These are phyloP conservation scores for Myiothlypis chrysogaster DNA, from an alignment of 2,797 vertebrate species.

Conservation along the genomic window DNA sequence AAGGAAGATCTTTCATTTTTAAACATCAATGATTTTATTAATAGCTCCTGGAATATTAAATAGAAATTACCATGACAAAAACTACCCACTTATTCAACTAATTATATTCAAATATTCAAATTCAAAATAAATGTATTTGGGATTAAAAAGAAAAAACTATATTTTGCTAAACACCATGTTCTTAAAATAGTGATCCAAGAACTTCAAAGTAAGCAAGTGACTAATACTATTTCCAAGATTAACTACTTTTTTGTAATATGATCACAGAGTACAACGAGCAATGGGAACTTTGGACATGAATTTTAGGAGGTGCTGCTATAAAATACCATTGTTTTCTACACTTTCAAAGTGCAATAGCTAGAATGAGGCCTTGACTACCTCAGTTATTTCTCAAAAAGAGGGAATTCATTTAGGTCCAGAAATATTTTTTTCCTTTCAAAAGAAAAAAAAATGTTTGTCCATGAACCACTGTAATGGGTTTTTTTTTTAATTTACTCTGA, in stretches of 20 bases:
- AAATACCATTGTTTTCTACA: not conserved
- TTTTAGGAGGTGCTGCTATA: not conserved
- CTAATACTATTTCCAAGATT: not conserved
- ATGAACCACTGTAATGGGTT: not conserved
- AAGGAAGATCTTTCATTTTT: not conserved
- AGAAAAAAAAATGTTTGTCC: not conserved
- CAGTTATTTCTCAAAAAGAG: not conserved
- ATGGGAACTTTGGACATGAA: not conserved
- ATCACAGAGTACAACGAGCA: not conserved
- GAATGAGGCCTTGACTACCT: not conserved
- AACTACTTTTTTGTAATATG: not conserved
- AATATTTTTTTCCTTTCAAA: not conserved
- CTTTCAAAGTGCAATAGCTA: not conserved
- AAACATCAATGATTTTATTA: conserved; percentile 12
- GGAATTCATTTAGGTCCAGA: not conserved
- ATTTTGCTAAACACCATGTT: not conserved
- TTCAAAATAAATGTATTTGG: not conserved
- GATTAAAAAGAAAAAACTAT: not conserved
- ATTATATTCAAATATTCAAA: not conserved
- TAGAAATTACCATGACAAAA: conserved; percentile 4
- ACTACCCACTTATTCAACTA: not conserved
- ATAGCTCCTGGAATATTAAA: not conserved
- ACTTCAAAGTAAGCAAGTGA: not conserved
- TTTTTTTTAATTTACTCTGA: not conserved
- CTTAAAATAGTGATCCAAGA: not conserved